Conservation (phyloP, 2,797 vertebrate species). For the Saxicola maurus region DNA sequence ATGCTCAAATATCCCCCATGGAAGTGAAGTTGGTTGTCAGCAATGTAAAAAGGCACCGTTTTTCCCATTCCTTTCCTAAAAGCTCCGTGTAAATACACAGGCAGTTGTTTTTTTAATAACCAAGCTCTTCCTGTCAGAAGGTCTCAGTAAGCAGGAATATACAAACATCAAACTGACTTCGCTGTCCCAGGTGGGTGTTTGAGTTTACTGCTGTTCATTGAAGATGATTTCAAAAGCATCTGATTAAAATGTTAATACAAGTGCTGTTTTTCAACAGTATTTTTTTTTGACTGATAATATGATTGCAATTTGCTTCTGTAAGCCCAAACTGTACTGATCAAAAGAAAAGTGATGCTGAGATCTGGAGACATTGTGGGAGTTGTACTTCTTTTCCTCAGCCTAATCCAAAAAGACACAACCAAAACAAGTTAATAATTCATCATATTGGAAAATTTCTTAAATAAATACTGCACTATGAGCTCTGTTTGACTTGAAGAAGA, state of each 20-base stretch:
- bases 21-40: not conserved
- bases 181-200: not conserved
- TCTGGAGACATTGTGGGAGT: not conserved
- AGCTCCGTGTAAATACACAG: not conserved
- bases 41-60: not conserved
- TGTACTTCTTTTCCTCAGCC: not conserved
- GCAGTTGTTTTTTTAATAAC: not conserved
- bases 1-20: not conserved
- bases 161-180: not conserved
- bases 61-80: not conserved
- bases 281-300: not conserved
- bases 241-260: not conserved
- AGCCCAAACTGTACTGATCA: not conserved
- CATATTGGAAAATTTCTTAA: slow-evolving; percentile 7
- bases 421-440: slow-evolving; percentile 32
- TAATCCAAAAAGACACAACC: not conserved
- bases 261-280: not conserved
- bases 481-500: slow-evolving; percentile 7
- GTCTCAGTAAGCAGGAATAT: not conserved
- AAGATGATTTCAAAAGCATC: not conserved
- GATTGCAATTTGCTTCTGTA: not conserved
- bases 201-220: not conserved
- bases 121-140: not conserved
- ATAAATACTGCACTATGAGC: not conserved
- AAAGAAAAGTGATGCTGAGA: not conserved